Evolutionary conservation across 2,888 invertebrate genomes (phyloP).

Genomic region (Trichogramma evanescens): DNA sequence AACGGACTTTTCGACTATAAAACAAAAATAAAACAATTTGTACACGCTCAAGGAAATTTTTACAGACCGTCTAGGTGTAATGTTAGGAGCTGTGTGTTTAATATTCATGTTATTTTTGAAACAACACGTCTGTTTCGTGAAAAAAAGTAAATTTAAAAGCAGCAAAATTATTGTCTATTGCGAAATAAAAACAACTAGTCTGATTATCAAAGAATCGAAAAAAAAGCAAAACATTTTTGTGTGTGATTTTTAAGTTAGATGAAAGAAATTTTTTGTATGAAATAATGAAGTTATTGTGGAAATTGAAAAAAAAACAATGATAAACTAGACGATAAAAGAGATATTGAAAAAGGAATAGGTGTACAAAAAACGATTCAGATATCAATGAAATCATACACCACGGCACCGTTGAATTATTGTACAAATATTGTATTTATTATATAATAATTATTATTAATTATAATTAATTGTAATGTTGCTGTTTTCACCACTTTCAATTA

Average conservation of each 20-base stretch:
- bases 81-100: too few species aligned
- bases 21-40: too few species aligned
- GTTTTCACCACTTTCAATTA: constrained; percentile 42
- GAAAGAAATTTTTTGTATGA: constrained; percentile 4
- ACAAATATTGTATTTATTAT: constrained; percentile 48
- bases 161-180: too few species aligned
- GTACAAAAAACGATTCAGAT: constrained; percentile 21
- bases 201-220: not conserved
- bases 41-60: too few species aligned
- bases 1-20: too few species aligned
- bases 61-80: too few species aligned
- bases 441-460: constrained; percentile 46
- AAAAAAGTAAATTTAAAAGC: too few species aligned
- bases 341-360: constrained; percentile 14
- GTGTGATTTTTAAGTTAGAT: constrained; percentile 5
- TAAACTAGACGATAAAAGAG: constrained; percentile 21
- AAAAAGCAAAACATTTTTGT: not conserved
- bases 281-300: constrained; percentile 1
- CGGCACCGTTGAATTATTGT: constrained; percentile 46
- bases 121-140: too few species aligned
- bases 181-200: too few species aligned
- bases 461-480: constrained; percentile 46
- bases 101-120: too few species aligned
- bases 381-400: constrained; percentile 36
- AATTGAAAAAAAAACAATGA: constrained; percentile 12